Conservation (phyloP, 1,140 invertebrate species). For the Micrasema longulum region DNA sequence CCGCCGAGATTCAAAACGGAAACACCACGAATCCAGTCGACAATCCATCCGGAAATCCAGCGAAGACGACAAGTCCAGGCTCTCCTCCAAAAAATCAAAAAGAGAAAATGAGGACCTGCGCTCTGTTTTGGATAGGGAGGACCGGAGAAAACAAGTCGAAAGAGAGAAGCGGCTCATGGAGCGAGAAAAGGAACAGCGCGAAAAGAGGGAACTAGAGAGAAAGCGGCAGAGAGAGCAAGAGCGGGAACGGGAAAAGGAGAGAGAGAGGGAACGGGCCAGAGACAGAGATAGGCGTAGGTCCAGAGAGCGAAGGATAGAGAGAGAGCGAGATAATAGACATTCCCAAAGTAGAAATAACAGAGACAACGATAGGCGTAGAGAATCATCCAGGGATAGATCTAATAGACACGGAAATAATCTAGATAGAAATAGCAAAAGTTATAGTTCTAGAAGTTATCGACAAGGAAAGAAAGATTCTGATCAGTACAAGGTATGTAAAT, state of each 20-base stretch:
- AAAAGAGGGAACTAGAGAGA: constrained; percentile 53
- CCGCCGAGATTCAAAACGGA: constrained; percentile 53
- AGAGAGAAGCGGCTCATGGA: constrained; percentile 56
- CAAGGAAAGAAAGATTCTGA: constrained; percentile 57
- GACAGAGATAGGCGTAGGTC: constrained; percentile 51
- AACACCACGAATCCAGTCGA: constrained; percentile 26
- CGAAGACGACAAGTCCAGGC: constrained; percentile 47
- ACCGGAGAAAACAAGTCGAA: constrained; percentile 57
- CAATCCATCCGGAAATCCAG: constrained; percentile 18
- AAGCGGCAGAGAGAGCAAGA: constrained; percentile 59
- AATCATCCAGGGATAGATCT: constrained; percentile 49
- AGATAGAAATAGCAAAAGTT: constrained; percentile 59
- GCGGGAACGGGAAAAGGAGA: constrained; percentile 58
- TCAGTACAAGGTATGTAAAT: constrained; percentile 57
- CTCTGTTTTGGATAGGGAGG: constrained; percentile 62
- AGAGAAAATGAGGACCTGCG: constrained; percentile 61
- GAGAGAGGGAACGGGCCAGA: constrained; percentile 57
- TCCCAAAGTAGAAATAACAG: constrained; percentile 46
- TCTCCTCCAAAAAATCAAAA: constrained; percentile 36
- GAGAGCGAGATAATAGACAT: constrained; percentile 54
- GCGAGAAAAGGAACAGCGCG: constrained; percentile 59
- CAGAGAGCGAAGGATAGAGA: constrained; percentile 57
- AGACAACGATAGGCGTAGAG: constrained; percentile 55
- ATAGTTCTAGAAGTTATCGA: constrained; percentile 41
- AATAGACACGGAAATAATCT: constrained; percentile 54